Base-by-base conservation (phyloP, 2,113 vertebrate species). In the Cyprinodon brontotheroides region DNA sequence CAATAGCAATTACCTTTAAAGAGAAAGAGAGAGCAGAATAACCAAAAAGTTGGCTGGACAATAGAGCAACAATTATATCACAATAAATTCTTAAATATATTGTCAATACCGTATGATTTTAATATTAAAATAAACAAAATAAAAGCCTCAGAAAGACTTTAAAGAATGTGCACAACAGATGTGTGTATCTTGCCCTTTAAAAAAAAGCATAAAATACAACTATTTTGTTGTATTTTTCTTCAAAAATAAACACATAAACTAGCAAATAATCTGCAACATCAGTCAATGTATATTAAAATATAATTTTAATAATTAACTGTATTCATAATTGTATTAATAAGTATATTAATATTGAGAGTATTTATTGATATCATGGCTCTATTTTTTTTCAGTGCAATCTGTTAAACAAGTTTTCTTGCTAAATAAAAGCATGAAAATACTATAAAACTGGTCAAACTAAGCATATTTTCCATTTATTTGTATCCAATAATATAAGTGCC, bases 1-100 rank as follows among this genome's bases (percentile, higher is more conserved):
- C 97, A 39, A 99, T 94, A 39, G 95, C 97, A 90, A 99, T 92
- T 72, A 98, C 96, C 98, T 99, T 91, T 65, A 60, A 88, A 73
- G 65, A 92, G 84, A 73, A 64, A 92, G 84, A 84, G 64, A 4
- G 39, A 41, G 50, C 20, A 85, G 14, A 43, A 53, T 20, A 0
- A 57, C 37, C 4, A 14, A 14, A 10, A 11, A n/a, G 5, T 6
- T 29, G 29, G 29, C 29, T 29, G 29, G 29, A 29, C 29, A 29
- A 29, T 29, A 29, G 29, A 29, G 29, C 29, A 29, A 29, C 29
- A 29, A 1, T 29, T 29, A 29, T 29, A 29, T 29, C 29, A 29
- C 29, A 29, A 29, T 29, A 29, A 1, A 29, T 29, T 29, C 29
- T 29, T 29, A 29, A 29, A 29, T 29, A 29, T 29, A 29, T 29